Percentiles rank a stretch among this genome's conserved stretches.
Evolutionary conservation across 2,113 vertebrate species (phyloP).

Genomic region (Xerus inauris): DNA sequence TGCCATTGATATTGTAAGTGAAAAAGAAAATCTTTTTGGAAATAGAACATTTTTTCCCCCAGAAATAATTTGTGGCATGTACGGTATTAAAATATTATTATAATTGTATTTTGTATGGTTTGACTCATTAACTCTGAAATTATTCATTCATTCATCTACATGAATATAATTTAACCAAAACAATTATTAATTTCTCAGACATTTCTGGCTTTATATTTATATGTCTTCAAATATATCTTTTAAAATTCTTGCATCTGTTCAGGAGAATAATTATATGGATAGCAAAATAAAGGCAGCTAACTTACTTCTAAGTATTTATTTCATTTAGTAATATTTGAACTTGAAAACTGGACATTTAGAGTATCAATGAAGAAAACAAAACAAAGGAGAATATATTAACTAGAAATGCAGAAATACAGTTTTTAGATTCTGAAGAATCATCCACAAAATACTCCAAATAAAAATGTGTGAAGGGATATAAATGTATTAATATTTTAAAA

Average conservation of each 20-base stretch:
- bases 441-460: not conserved
- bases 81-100: conserved; percentile 50
- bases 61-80: not conserved
- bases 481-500: not conserved
- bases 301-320: conserved; percentile 21
- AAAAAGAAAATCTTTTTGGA: not conserved
- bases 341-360: not conserved
- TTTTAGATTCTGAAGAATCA: not conserved
- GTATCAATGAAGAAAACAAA: not conserved
- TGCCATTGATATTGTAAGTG: conserved; percentile 27
- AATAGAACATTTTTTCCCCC: not conserved
- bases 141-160: conserved; percentile 68
- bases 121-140: conserved; percentile 59
- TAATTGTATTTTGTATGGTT: not conserved
- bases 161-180: conserved; percentile 69
- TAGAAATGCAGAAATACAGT: not conserved
- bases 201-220: conserved; percentile 52
- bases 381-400: not conserved
- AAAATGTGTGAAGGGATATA: not conserved
- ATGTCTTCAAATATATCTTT: conserved; percentile 35
- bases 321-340: not conserved
- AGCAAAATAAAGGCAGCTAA: conserved; percentile 12
- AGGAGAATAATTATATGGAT: not conserved
- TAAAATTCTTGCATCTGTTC: conserved; percentile 9
- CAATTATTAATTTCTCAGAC: conserved; percentile 68